Evolutionary conservation across 1,140 invertebrate species (phyloP), one percentile per base, ranked within the genome.

Genomic region (Dendrolimus punctatus): DNA sequence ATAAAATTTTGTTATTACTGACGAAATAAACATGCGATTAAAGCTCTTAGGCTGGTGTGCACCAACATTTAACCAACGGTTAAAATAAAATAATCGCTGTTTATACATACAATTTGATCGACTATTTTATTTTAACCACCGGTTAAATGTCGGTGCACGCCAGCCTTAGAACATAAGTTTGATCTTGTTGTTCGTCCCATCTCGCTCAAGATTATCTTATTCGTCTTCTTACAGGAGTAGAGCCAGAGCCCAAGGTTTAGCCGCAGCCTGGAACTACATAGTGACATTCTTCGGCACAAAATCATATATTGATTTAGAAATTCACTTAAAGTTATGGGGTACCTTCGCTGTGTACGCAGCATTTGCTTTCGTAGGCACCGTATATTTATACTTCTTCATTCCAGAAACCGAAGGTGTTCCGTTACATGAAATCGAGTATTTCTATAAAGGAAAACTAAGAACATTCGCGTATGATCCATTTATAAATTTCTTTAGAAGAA

Each of bases 381-480:
- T 90, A 4, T 67, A 93, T 51, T 76, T 94, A 8, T 91, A 90
- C 56, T 87, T 91, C 40, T 90, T 91, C 55, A 72, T 96, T n/a
- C 94, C 95, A 2, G 94, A 96, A 81, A 96, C 94, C 0, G 94
- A 94, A 80, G 92, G 93, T 4, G 92, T 91, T 60, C 90, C 89
- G 4, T 83, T 96, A 48, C 89, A 93, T 73, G 93, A 96, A 74
- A 94, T 96, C 41, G 90, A 92, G 65, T 76, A 77, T 4, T 77
- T 76, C 53, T 91, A 91, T 57, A 88, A 88, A 2, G 91, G 91
- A 3, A 64, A 80, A 57, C 53, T 79, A 5, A 70, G 68, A 53
- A 79, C 68, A 36, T 86, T 88, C 49, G 85, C 84, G 8, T 67
- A 84, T 46, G 84, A 85, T 68, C 74, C 78, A 5, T 42, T 87